These are phyloP conservation scores for Orthonevra nobilis DNA, from an alignment of 2,888 invertebrate genomes.

Conservation along the genomic window DNA sequence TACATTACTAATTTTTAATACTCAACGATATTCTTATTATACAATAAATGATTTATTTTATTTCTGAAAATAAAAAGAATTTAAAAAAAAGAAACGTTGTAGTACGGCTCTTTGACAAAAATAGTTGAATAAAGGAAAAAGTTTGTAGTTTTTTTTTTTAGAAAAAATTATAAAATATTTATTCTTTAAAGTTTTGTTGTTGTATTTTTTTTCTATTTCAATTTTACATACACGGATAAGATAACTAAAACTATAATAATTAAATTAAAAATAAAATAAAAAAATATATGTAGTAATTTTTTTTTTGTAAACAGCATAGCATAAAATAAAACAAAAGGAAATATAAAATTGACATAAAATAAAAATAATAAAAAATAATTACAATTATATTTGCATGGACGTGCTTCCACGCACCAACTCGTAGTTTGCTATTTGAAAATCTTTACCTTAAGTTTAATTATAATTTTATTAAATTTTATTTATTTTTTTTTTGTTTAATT, in stretches of 20 bases:
- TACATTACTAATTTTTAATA: not conserved
- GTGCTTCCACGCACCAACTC: constrained; percentile 5
- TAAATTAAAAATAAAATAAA: constrained; percentile 19
- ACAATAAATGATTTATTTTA: not conserved
- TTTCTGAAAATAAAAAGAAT: not conserved
- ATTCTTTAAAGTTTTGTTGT: constrained; percentile 23
- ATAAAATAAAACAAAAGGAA: constrained; percentile 26
- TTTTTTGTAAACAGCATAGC: constrained; percentile 41
- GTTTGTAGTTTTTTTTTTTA: constrained; percentile 6
- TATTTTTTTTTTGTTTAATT: constrained; percentile 10
- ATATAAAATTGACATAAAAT: too few relatives aligned
- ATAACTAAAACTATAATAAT: constrained; percentile 16
- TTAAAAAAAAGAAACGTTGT: not conserved
- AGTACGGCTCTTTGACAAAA: not conserved
- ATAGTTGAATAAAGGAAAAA: constrained; percentile 3
- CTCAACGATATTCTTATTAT: not conserved
- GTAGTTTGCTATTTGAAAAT: constrained; percentile 4
- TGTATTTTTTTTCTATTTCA: constrained; percentile 8
- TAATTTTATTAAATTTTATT: constrained; percentile 15
- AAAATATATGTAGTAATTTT: constrained; percentile 27
- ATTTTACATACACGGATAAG: constrained; percentile 33
- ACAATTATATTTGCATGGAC: not conserved
- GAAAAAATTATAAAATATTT: constrained; percentile 59
- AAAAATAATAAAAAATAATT: too few relatives aligned
- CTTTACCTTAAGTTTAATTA: constrained; percentile 15